phyloP scores from a whole-genome alignment of 1,140 invertebrate genomes.

The Magallana ariakensis region DNA sequence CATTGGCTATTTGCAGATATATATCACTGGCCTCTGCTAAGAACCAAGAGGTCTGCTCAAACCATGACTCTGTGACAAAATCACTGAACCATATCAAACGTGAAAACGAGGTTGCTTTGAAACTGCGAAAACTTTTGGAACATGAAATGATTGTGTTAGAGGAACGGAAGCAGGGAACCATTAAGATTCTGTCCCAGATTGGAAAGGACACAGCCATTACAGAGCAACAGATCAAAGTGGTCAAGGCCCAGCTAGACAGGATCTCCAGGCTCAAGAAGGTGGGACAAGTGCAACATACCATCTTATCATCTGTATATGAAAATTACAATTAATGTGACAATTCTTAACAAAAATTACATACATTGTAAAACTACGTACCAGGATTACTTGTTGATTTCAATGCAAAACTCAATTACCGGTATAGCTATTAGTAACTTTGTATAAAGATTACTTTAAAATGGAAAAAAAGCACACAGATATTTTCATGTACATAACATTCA shows the following conservation, averaged over 20 bases:
- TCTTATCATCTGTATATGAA: too few species aligned
- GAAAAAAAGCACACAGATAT: too few species aligned
- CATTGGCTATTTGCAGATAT: slow-evolving; percentile 66
- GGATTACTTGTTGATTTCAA: too few species aligned
- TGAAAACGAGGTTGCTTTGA: slow-evolving; percentile 75
- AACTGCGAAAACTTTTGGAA: slow-evolving; percentile 76
- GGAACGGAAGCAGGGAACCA: slow-evolving; percentile 78
- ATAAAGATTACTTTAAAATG: too few species aligned
- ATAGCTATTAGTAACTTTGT: too few species aligned
- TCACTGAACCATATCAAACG: slow-evolving; percentile 74
- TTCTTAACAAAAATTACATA: too few species aligned
- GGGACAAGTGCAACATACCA: neutral
- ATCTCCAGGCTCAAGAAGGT: slow-evolving; percentile 77
- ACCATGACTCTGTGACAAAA: slow-evolving; percentile 70
- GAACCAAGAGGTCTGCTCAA: slow-evolving; percentile 69
- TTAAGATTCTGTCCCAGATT: slow-evolving; percentile 78
- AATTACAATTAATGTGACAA: too few species aligned
- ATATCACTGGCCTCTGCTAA: slow-evolving; percentile 74
- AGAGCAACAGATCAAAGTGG: slow-evolving; percentile 78
- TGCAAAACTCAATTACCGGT: too few species aligned
- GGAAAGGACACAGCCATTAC: slow-evolving; percentile 79
- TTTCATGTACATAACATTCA: too few species aligned
- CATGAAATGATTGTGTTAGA: slow-evolving; percentile 79
- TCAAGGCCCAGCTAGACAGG: slow-evolving; percentile 77
- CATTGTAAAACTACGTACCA: too few species aligned